Conservation (phyloP, 2,888 invertebrate species). For the Melinaea marsaeus region DNA sequence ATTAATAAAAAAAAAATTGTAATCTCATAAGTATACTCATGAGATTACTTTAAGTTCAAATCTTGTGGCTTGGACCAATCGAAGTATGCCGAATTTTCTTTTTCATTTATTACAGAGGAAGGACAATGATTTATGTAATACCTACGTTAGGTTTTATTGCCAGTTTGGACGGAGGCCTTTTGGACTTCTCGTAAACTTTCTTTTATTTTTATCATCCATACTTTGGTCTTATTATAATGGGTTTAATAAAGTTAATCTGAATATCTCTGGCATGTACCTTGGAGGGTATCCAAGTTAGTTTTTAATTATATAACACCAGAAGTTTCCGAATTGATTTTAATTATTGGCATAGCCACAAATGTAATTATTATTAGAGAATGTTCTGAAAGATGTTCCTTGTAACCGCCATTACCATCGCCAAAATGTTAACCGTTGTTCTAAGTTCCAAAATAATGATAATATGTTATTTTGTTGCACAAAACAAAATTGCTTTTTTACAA, state of each 20-base stretch:
- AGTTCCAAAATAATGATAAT: too few relatives aligned
- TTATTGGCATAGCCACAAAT: too few relatives aligned
- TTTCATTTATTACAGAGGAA: constrained; percentile 63
- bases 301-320: too few relatives aligned
- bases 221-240: constrained; percentile 18
- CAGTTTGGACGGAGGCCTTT: constrained; percentile 48
- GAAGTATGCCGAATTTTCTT: constrained; percentile 56
- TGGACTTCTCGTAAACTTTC: constrained; percentile 47
- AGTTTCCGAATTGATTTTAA: too few relatives aligned
- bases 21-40: background rate
- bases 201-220: constrained; percentile 56
- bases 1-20: background rate
- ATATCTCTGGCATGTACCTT: background rate
- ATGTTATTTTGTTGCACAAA: background rate
- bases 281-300: too few relatives aligned
- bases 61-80: constrained; percentile 29
- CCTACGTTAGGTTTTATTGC: constrained; percentile 66
- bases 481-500: background rate
- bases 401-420: too few relatives aligned
- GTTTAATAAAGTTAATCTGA: constrained; percentile 1
- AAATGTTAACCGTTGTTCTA: too few relatives aligned
- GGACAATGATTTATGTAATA: constrained; percentile 71
- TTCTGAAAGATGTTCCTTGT: too few relatives aligned
- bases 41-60: background rate
- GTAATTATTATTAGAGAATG: too few relatives aligned